Base-by-base conservation (phyloP, 2,888 invertebrate species). In the Pseudoips prasinana region DNA sequence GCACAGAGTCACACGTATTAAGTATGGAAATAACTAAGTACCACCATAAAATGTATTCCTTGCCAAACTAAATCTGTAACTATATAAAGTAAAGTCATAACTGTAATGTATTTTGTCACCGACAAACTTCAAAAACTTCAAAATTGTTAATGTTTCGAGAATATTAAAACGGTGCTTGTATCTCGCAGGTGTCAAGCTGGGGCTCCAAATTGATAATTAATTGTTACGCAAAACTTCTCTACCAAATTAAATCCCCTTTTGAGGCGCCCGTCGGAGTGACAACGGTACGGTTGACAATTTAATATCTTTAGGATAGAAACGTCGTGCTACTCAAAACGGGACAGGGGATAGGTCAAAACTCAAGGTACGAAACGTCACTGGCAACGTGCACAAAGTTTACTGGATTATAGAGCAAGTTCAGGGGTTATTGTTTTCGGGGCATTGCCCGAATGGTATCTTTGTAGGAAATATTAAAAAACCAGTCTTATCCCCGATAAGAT, bases 191-290 rank as follows among this genome's bases (percentile, higher is more conserved):
- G 79, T 75, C 82, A 77, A 75, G 72, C 69, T 71, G 70, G 77
- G 74, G 76, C 61, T 60, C 56, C 48, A 77, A 78, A 83, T 81
- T 77, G 81, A 82, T 86, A 86, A 86, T 87, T 86, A 88, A 87
- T 85, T 85, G 85, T 83, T 75, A 73, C 77, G 73, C 66, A 69
- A 79, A 87, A 86, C 69, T 87, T 86, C 69, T 76, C 67, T 69
- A 64, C 75, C 76, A 81, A 81, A 85, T 85, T 82, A 82, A 85
- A 85, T 79, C 79, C 85, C 81, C 78, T 82, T 75, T 69, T 73
- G 77, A 77, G 74, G 74, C 65, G 33, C 40, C 25, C 31, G 31
- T 8, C 7, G 25, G 25, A 53, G 47, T 58, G 64, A 65, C 66
- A 47, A 39, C 58, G 64, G 82, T 75, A 63, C 66, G 65, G 64